phyloP scores from a whole-genome alignment of 2,797 vertebrate genomes.

The Silurus aristotelis region DNA sequence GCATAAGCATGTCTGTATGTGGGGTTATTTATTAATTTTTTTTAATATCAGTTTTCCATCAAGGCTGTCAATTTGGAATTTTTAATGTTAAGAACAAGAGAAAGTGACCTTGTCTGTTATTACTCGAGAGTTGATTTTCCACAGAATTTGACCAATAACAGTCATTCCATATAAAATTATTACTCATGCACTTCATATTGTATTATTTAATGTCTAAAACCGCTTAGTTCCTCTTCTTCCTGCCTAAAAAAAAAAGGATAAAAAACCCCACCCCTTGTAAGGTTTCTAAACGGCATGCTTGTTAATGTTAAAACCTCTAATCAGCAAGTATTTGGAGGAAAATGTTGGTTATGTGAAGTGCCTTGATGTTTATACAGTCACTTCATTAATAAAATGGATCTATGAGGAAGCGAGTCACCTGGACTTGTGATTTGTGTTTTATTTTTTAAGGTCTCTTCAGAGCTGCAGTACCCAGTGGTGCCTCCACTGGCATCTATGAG shows the following conservation, averaged over 20 bases:
- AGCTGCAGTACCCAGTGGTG: conserved; percentile 97
- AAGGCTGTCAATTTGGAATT: too few relatives aligned
- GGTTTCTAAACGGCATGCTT: too few relatives aligned
- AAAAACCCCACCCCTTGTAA: too few relatives aligned
- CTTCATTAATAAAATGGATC: background rate
- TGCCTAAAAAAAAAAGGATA: too few relatives aligned
- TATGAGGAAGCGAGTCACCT: conserved; percentile 5
- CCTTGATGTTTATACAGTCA: conserved; percentile 22
- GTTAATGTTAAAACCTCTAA: too few relatives aligned
- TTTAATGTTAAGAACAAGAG: too few relatives aligned
- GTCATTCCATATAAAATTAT: background rate
- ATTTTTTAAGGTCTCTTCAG: conserved; percentile 87
- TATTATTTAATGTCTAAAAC: background rate
- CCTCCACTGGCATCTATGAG: conserved; percentile 97
- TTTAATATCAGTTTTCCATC: too few relatives aligned
- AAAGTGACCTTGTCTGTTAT: too few relatives aligned
- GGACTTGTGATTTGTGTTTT: background rate
- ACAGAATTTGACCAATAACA: background rate
- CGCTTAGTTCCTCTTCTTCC: background rate
- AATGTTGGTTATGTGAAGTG: background rate
- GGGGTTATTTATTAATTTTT: too few relatives aligned
- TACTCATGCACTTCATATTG: background rate
- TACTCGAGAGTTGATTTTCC: too few relatives aligned
- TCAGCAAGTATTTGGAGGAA: background rate
- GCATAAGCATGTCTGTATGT: too few relatives aligned